Evolutionary conservation across 2,797 vertebrate genomes (phyloP).

Genomic region (Scyliorhinus canicula): DNA sequence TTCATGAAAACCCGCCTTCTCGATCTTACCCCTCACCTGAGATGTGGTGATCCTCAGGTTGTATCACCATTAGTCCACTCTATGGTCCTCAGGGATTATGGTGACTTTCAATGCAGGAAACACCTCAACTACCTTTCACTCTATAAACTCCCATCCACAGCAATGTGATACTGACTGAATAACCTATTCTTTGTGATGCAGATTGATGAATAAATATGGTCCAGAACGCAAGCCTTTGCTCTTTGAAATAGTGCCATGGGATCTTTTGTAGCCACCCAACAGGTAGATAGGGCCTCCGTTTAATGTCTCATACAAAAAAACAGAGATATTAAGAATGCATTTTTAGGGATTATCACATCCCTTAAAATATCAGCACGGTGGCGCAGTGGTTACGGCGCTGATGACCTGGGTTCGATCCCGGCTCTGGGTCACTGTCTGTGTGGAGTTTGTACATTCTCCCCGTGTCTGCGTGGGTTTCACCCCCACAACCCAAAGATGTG

Average conservation of each 20-base stretch:
- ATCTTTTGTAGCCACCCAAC: not conserved
- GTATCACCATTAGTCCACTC: too few relatives aligned
- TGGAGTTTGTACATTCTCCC: too few relatives aligned
- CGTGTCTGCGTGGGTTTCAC: too few relatives aligned
- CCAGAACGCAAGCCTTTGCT: not conserved
- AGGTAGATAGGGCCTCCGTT: not conserved
- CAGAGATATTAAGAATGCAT: not conserved
- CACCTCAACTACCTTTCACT: not conserved
- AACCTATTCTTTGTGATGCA: not conserved
- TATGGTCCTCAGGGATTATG: too few relatives aligned
- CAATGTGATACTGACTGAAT: not conserved
- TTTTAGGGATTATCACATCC: not conserved
- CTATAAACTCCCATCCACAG: not conserved
- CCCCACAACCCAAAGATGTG: too few relatives aligned
- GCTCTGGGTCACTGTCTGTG: too few relatives aligned
- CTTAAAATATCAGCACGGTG: not conserved
- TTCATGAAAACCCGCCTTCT: too few relatives aligned
- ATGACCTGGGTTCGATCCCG: too few relatives aligned
- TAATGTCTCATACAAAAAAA: not conserved
- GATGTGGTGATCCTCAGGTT: too few relatives aligned
- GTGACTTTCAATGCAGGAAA: not conserved
- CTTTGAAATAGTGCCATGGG: not conserved
- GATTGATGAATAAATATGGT: not conserved
- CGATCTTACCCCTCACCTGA: too few relatives aligned
- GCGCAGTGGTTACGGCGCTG: too few relatives aligned